Percentiles rank a stretch among this genome's conserved stretches.
phyloP scores from a whole-genome alignment of 2,113 vertebrate genomes.

The Alosa alosa region DNA sequence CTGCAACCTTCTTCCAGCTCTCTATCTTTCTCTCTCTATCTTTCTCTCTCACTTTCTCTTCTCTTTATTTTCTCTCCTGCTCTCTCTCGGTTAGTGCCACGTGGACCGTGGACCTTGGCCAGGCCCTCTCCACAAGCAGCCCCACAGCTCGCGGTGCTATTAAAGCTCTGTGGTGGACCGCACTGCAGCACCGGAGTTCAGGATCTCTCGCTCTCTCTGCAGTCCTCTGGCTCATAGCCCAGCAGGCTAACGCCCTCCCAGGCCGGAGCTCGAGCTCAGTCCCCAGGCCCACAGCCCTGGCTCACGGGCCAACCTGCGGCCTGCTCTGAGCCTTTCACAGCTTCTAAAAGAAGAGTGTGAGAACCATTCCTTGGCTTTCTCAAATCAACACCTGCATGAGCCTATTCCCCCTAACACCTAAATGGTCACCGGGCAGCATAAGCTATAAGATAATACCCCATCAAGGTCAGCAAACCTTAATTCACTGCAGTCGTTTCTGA shows the following conservation, averaged over 20 bases:
- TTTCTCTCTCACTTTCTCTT: background rate
- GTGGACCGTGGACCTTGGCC: constrained; percentile 70
- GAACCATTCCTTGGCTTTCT: constrained; percentile 27
- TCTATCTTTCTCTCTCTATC: constrained; percentile 24
- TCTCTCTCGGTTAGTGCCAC: constrained; percentile 63
- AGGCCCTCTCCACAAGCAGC: constrained; percentile 63
- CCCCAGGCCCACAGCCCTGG: background rate
- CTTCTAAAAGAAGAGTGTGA: constrained; percentile 35
- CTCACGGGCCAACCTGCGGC: background rate
- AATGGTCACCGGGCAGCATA: background rate
- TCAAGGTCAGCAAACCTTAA: background rate
- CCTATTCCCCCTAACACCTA: background rate
- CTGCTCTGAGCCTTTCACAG: constrained; percentile 14
- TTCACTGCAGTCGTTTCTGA: background rate
- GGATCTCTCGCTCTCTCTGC: constrained; percentile 9
- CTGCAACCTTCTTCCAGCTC: background rate
- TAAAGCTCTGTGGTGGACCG: constrained; percentile 44
- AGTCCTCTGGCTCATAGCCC: background rate
- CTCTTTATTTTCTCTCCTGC: constrained; percentile 23
- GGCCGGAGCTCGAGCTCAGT: constrained; percentile 25
- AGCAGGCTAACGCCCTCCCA: constrained; percentile 30
- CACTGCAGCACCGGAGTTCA: constrained; percentile 52
- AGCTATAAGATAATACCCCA: background rate
- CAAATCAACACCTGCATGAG: constrained; percentile 11
- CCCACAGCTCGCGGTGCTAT: constrained; percentile 55